Base-by-base conservation (phyloP, 92 coral and sea anemone genomes). In the Phymanthus crucifer region DNA sequence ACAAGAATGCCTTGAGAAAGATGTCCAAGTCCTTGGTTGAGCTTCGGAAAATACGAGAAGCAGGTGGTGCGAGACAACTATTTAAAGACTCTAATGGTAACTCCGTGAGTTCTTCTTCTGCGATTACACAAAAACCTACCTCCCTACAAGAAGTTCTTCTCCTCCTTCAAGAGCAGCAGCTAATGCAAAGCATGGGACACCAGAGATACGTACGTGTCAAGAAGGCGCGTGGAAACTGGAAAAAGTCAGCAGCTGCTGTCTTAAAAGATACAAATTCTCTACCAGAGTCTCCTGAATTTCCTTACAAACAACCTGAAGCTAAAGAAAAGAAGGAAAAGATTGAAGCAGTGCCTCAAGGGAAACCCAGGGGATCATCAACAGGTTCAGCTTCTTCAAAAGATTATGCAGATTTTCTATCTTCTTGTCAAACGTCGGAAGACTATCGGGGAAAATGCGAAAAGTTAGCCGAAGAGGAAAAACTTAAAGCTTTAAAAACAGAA, bases 141-240 rank as follows among this genome's bases (percentile, higher is more conserved):
- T 90, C 98, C 18, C 83, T 95, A 29, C 95, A 93, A 66, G 95
- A 90, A 33, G 99, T 95, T 3, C 78, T 95, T 0, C 87, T 77
- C 47, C 92, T 95, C 40, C 94, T 95, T 35, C 96, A 93, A 70
- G 99, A 95, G 76, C 97, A 95, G 73, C 90, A 85, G 40, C 70
- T 89, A 17, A 78, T 90, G 69, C 99, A 93, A 35, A 92, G 92
- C 66, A 74, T 95, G 71, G 98, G 94, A 14, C 90, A 93, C 47
- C 92, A 82, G 31, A 78, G 89, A 33, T 80, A 80, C 45, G 64
- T 77, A 75, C 72, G 80, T 45, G 92, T 89, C 2, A 91, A 85
- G 27, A 83, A 90, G 77, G 99, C 91, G 38, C 89, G 91, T 9
- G 78, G 78, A 68, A 90, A 88, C 46, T 95, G 99, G 99, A 87